Conservation (phyloP, 2,888 invertebrate species). For the Tholera decimalis region DNA sequence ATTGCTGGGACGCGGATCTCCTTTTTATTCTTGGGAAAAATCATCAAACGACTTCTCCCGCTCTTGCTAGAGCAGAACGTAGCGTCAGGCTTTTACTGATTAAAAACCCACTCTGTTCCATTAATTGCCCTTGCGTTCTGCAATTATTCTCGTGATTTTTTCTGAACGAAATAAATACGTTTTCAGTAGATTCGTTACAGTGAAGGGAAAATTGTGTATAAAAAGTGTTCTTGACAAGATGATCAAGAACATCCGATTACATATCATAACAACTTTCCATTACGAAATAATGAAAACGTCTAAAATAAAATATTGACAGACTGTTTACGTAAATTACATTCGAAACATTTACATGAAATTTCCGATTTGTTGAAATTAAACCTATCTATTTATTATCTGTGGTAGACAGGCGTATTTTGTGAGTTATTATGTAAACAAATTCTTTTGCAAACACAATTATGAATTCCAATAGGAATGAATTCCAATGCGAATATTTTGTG, state of each 20-base stretch:
- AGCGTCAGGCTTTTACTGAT: too few relatives aligned
- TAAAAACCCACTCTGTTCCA: too few relatives aligned
- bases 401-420: background rate
- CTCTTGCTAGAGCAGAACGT: too few relatives aligned
- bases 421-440: constrained; percentile 13
- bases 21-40: too few relatives aligned
- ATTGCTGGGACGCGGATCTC: too few relatives aligned
- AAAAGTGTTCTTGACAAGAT: constrained; percentile 24
- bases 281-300: background rate
- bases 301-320: background rate
- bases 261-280: background rate
- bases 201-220: constrained; percentile 2
- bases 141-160: too few relatives aligned
- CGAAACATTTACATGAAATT: background rate
- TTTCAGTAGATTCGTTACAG: too few relatives aligned
- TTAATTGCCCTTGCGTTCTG: too few relatives aligned
- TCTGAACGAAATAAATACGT: too few relatives aligned
- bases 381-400: background rate
- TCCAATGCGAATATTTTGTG: background rate
- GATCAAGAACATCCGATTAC: constrained; percentile 12
- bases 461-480: constrained; percentile 11
- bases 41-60: too few relatives aligned
- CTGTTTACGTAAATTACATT: background rate
- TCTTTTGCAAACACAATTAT: constrained; percentile 1
- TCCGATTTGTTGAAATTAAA: background rate